A percentile compares a stretch with the other conserved stretches of the same genome.
Conservation (phyloP, 2,888 invertebrate species). For the Acrocyrtus sp. region DNA sequence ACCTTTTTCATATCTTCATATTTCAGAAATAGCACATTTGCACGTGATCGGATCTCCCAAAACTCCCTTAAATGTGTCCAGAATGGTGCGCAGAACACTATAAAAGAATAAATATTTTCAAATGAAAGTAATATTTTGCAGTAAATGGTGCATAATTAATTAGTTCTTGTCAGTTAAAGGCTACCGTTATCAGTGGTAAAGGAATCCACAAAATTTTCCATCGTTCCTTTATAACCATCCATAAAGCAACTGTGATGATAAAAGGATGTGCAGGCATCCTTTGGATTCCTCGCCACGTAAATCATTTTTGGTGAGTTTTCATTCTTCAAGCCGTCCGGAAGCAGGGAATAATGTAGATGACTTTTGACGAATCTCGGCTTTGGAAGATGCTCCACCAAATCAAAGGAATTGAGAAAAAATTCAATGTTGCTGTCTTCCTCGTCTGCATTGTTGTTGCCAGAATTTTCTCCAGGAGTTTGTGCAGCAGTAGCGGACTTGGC, state of each 20-base stretch:
- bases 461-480: background rate
- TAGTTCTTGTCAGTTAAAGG: background rate
- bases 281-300: conserved; percentile 86
- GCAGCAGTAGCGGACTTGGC: conserved; percentile 6
- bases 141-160: background rate
- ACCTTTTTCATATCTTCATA: conserved; percentile 83
- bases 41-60: conserved; percentile 74
- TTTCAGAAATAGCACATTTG: conserved; percentile 79
- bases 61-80: conserved; percentile 84
- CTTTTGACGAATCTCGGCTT: conserved; percentile 64
- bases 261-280: conserved; percentile 86
- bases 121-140: background rate
- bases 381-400: conserved; percentile 39
- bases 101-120: background rate
- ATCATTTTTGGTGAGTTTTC: conserved; percentile 73
- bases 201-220: conserved; percentile 72
- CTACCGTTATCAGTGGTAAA: conserved; percentile 69
- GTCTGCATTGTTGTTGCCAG: background rate
- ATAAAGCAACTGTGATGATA: conserved; percentile 81
- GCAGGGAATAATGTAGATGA: conserved; percentile 64
- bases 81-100: conserved; percentile 80
- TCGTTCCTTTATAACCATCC: conserved; percentile 72
- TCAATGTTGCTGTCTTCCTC: conserved; percentile 26
- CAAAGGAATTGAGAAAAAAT: conserved; percentile 49
- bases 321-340: conserved; percentile 59